Evolutionary conservation across 2,113 vertebrate genomes (phyloP), one percentile per base, ranked within the genome.

Genomic region (Odocoileus virginianus): DNA sequence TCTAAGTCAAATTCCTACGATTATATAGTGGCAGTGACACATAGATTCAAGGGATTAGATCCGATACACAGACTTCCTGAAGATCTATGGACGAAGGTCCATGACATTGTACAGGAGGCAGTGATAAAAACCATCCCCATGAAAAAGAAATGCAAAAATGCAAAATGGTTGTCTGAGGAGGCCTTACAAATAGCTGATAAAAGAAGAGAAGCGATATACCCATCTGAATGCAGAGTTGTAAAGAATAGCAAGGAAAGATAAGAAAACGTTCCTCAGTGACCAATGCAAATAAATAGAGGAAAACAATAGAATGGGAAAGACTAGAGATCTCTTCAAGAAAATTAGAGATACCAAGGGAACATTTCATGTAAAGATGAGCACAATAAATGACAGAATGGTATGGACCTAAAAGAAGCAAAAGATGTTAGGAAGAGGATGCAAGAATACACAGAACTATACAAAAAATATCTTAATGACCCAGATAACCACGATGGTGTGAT

Each of bases 1-100:
- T 23, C 19, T 71, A 71, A 36, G 36, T 36, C 0, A 4, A 71
- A 71, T 23, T n/a, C n/a, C 64, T 67, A 6, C 0, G 9, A 36
- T 23, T 36, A 71, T 36, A 36, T 9, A 71, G n/a, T 71, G 10
- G 17, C 36, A 36, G 64, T 36, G 17, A 36, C n/a, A 36, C 23
- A 36, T 23, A 71, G n/a, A 71, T 71, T 36, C 19, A 71, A 36
- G 19, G 19, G 19, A 23, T 36, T 36, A 36, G 9, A 36, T 36
- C 64, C 3, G 17, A 71, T 21, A 36, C 7, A 64, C 30, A 64
- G n/a, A 36, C 17, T 71, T 9, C n/a, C n/a, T 71, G 64, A 71
- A 36, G 64, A 21, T 21, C n/a, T 36, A 23, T 5, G 64, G n/a
- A 71, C 6, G n/a, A 19, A 71, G 2, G 64, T 12, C 36, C 5